Conservation (phyloP, 2,113 vertebrate species). For the Narcine bancroftii region DNA sequence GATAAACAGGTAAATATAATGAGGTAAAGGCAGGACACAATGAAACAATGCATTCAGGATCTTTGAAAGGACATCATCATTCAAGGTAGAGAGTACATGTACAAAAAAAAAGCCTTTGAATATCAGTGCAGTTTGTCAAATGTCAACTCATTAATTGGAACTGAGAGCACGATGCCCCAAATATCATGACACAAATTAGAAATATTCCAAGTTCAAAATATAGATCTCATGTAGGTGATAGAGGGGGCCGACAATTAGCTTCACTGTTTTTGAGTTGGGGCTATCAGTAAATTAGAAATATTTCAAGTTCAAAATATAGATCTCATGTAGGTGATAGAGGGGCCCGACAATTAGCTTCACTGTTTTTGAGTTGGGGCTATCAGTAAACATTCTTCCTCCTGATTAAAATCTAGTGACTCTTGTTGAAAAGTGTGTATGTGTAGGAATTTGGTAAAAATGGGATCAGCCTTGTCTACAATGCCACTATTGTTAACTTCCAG, state of each 20-base stretch:
- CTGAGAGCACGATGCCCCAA: background rate
- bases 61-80: no score
- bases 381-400: background rate
- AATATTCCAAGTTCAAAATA: background rate
- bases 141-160: background rate
- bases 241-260: background rate
- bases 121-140: background rate
- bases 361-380: background rate
- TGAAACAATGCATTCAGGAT: background rate
- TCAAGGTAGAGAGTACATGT: no score
- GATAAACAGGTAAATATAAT: background rate
- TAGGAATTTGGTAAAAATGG: background rate
- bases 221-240: background rate
- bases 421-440: background rate
- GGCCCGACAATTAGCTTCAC: background rate
- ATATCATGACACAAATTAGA: background rate
- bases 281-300: background rate
- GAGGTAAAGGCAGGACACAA: background rate
- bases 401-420: background rate
- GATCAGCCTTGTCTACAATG: background rate
- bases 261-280: background rate
- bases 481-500: slow-evolving; percentile 9
- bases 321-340: background rate
- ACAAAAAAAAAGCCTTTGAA: background rate
- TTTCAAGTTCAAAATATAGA: background rate